Percentiles rank a stretch among this genome's conserved stretches.
Conservation (phyloP, 2,797 vertebrate species). For the Eidolon dupreanum region DNA sequence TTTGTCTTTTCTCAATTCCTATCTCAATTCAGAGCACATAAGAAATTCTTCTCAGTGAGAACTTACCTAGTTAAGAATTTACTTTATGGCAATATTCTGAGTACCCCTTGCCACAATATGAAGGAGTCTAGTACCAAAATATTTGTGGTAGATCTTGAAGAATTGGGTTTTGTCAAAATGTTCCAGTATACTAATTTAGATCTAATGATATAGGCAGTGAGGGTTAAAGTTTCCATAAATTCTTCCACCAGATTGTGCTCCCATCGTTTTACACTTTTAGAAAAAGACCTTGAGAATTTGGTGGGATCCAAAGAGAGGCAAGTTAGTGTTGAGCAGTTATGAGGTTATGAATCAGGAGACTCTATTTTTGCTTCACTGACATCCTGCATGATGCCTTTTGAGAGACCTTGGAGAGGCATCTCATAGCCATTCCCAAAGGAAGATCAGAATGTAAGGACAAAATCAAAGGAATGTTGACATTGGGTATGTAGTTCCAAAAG, state of each 20-base stretch:
- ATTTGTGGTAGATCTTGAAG: neutral
- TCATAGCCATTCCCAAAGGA: neutral
- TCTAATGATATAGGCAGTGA: neutral
- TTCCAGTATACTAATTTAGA: neutral
- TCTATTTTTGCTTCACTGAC: neutral
- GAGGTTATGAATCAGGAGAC: neutral
- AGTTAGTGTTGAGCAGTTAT: neutral
- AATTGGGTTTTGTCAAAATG: neutral
- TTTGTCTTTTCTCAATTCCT: constrained; percentile 6
- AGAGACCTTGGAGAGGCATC: neutral
- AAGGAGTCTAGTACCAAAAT: neutral
- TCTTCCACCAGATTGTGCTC: neutral
- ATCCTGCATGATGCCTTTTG: neutral
- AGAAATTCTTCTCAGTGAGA: neutral
- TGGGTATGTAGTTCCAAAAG: neutral
- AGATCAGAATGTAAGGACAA: neutral
- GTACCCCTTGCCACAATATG: neutral
- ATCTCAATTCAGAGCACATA: neutral
- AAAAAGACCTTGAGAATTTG: neutral
- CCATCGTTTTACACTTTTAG: neutral
- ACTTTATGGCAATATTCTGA: neutral
- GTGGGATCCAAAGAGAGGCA: neutral
- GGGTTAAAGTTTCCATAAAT: neutral
- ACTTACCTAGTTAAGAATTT: neutral
- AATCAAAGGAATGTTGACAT: neutral